phyloP scores from a whole-genome alignment of 2,113 vertebrate genomes.

The Brachirus orientalis region DNA sequence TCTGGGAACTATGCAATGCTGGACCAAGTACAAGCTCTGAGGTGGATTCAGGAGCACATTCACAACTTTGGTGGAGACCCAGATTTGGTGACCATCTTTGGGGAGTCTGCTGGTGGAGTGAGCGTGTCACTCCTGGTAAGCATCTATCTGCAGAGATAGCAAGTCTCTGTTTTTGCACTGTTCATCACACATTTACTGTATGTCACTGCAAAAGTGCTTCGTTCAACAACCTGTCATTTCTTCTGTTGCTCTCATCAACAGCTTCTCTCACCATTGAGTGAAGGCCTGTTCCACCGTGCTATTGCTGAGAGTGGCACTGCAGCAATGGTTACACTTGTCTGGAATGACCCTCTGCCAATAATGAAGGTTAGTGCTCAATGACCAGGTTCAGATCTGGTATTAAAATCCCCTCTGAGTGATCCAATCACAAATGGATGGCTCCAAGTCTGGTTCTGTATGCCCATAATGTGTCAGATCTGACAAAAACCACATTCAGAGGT shows the following conservation, averaged over 20 bases:
- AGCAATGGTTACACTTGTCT: conserved; percentile 19
- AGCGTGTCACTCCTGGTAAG: conserved; percentile 87
- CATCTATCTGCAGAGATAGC: not conserved
- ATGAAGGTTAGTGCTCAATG: conserved; percentile 31
- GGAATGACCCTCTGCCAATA: conserved; percentile 34
- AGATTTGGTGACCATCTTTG: conserved; percentile 87
- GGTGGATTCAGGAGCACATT: conserved; percentile 90
- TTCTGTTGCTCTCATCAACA: conserved; percentile 53
- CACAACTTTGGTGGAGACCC: conserved; percentile 88
- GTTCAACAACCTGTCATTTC: not conserved
- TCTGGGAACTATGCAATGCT: conserved; percentile 88
- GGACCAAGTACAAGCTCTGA: conserved; percentile 90
- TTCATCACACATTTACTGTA: too few species aligned
- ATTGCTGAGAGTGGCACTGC: conserved; percentile 89
- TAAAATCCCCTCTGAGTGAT: too few species aligned
- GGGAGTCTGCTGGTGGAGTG: conserved; percentile 87
- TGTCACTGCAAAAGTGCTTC: not conserved
- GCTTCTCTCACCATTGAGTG: conserved; percentile 84
- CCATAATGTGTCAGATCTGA: too few species aligned
- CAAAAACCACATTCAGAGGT: too few species aligned
- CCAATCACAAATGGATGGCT: too few species aligned
- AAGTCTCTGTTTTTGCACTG: too few species aligned
- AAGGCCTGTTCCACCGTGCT: conserved; percentile 84
- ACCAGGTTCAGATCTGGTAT: not conserved
- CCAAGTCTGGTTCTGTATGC: too few species aligned